These are phyloP conservation scores for Trogon surrucura DNA, from an alignment of 2,113 vertebrate species.

Conservation along the genomic window DNA sequence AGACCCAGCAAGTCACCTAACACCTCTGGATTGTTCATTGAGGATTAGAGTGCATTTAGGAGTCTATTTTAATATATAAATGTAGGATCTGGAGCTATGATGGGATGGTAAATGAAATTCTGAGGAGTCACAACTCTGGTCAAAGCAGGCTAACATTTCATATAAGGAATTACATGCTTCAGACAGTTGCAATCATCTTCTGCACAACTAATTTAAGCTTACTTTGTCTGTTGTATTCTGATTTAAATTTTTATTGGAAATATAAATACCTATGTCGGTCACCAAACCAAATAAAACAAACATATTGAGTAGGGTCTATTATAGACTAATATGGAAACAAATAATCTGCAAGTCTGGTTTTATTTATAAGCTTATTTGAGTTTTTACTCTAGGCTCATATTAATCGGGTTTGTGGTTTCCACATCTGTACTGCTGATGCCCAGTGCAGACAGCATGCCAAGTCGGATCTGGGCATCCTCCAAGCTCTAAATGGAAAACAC, in stretches of 20 bases:
- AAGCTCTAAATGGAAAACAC: conserved; percentile 58
- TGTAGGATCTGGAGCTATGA: background rate
- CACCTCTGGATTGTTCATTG: background rate
- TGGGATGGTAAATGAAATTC: conserved; percentile 26
- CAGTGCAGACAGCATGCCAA: conserved; percentile 56
- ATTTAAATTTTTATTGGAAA: conserved; percentile 70
- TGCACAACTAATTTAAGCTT: conserved; percentile 58
- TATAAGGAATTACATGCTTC: conserved; percentile 51
- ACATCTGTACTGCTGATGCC: conserved; percentile 71
- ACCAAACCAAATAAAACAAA: conserved; percentile 72
- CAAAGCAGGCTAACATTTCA: conserved; percentile 52
- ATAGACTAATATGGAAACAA: conserved; percentile 69
- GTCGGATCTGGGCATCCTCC: conserved; percentile 63
- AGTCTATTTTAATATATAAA: conserved; percentile 19
- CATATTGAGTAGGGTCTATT: conserved; percentile 70
- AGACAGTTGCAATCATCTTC: conserved; percentile 59
- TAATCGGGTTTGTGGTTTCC: conserved; percentile 70
- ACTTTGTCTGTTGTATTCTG: conserved; percentile 50
- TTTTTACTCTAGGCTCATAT: conserved; percentile 64
- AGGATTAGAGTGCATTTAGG: background rate
- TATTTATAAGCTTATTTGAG: conserved; percentile 71
- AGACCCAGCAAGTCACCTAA: background rate
- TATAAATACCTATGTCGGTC: conserved; percentile 64
- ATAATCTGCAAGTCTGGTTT: conserved; percentile 67
- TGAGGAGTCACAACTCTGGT: conserved; percentile 24